Conservation (phyloP, 2,797 vertebrate genomes). For the Cynodonichthys magdalenae region DNA sequence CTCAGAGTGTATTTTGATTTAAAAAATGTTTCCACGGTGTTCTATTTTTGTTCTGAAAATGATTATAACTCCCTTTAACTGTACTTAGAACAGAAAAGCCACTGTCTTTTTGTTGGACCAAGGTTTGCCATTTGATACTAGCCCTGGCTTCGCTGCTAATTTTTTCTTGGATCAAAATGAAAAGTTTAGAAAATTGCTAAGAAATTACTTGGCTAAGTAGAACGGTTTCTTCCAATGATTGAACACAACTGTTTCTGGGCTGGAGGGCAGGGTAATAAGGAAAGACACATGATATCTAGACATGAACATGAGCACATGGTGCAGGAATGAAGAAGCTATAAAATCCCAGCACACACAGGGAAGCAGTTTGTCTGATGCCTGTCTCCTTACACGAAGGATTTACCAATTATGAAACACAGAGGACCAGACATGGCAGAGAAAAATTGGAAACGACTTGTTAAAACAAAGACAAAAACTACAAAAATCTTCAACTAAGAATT, state of each 20-base stretch:
- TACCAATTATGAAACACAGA: conserved; percentile 74
- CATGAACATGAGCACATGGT: conserved; percentile 39
- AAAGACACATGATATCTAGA: conserved; percentile 16
- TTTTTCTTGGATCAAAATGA: background rate
- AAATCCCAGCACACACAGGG: conserved; percentile 39
- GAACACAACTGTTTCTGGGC: conserved; percentile 24
- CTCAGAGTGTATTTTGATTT: background rate
- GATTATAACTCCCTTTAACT: background rate
- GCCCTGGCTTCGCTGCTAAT: background rate
- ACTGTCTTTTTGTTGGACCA: background rate
- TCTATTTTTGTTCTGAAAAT: background rate
- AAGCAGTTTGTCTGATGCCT: conserved; percentile 44
- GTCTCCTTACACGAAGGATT: conserved; percentile 51
- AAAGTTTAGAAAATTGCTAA: conserved; percentile 4
- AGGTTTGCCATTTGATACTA: background rate
- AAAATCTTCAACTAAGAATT: conserved; percentile 38
- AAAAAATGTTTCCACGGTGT: background rate
- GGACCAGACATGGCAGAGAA: conserved; percentile 56
- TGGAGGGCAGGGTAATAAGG: conserved; percentile 25
- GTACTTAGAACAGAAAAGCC: background rate
- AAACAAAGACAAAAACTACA: conserved; percentile 42
- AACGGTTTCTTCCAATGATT: conserved; percentile 18
- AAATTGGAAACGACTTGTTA: conserved; percentile 30
- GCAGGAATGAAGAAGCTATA: conserved; percentile 42
- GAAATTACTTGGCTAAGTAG: conserved; percentile 15